Evolutionary conservation across 2,113 vertebrate species (phyloP), one percentile per base, ranked within the genome.

Genomic region (Neolamprologus caudopunctatus): DNA sequence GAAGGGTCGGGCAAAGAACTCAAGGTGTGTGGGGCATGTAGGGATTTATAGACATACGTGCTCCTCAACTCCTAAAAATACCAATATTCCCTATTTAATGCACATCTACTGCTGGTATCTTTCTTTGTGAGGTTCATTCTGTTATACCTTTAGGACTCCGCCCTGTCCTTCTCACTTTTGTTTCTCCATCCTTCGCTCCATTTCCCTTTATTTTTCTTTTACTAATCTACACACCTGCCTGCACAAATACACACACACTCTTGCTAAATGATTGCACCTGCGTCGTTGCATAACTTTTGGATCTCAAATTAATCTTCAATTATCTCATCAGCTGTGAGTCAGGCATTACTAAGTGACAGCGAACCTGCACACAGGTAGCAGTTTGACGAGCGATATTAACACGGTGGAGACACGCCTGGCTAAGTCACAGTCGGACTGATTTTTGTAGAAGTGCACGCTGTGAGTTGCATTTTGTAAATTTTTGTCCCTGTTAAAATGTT

Each of bases 231-330:
- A 50, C 71, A 13, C 42, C 9, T 75, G 7, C 8, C 1, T n/a
- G 33, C 71, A 71, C 68, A 61, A 9, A 73, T 63, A 7, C 8
- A 14, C 73, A 68, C 31, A 31, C 17, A n/a, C 73, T 5, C 14
- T 83, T 35, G 37, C 10, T 26, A 8, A 83, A 63, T 66, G 42
- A 37, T 71, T 47, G 28, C 26, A 42, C 9, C 51, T 53, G 81
- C 57, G 6, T 8, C 31, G 21, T 88, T 92, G 61, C 82, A 63
- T 88, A 73, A 85, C 66, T 86, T 35, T 87, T 68, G 40, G 51
- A 54, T 86, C 26, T 81, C 80, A 90, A 92, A 90, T 90, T 86
- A 80, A 88, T 92, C 87, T 79, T 89, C 6, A 89, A 87, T 90
- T 87, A 87, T 80, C 73, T 28, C 66, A 86, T 50, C 51, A 13